Percentiles rank a stretch among this genome's conserved stretches.
phyloP scores from a whole-genome alignment of 2,113 vertebrate genomes.

The Pipra filicauda region DNA sequence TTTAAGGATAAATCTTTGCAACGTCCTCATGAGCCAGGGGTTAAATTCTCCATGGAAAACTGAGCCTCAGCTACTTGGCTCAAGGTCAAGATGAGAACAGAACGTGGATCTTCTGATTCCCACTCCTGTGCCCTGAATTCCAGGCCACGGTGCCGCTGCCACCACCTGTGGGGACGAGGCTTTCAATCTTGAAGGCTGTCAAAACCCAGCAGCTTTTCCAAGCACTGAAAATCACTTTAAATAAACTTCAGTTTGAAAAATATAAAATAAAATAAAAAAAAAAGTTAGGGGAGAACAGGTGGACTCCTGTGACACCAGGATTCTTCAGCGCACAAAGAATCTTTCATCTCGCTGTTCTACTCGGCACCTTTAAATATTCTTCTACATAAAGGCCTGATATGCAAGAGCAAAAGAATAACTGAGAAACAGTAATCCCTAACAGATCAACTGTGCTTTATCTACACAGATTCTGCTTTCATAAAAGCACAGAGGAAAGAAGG shows the following conservation, averaged over 20 bases:
- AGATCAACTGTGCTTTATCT: conserved; percentile 69
- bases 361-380: conserved; percentile 63
- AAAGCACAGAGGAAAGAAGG: conserved; percentile 28
- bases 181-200: conserved; percentile 48
- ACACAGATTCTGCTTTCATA: conserved; percentile 59
- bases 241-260: conserved; percentile 29
- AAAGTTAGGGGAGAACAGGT: conserved; percentile 51
- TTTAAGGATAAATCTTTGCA: background rate
- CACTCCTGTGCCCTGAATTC: conserved; percentile 35
- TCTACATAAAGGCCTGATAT: conserved; percentile 62
- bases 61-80: background rate
- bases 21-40: background rate
- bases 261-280: background rate
- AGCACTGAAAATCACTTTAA: conserved; percentile 51
- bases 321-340: conserved; percentile 56
- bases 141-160: conserved; percentile 1
- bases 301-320: conserved; percentile 56
- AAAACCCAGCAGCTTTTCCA: conserved; percentile 35
- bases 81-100: conserved; percentile 49
- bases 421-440: conserved; percentile 69
- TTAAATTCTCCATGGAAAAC: background rate
- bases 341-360: conserved; percentile 57
- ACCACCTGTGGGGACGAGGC: conserved; percentile 41
- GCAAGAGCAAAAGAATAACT: conserved; percentile 63
- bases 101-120: background rate